phyloP scores from a whole-genome alignment of 2,113 vertebrate species.

The Phalacrocorax aristotelis region DNA sequence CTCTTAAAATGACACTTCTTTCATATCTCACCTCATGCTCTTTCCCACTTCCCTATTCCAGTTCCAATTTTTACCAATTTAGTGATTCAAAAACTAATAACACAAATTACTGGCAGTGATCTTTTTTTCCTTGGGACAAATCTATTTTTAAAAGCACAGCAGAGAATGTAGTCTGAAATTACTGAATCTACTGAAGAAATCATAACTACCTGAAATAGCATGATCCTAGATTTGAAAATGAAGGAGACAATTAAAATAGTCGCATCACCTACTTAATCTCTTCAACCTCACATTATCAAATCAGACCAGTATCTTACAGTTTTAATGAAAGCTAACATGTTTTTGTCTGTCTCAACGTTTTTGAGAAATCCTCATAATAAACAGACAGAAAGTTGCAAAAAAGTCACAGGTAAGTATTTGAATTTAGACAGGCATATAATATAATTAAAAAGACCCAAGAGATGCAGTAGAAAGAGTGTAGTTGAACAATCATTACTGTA shows the following conservation, averaged over 20 bases:
- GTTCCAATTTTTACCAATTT: background rate
- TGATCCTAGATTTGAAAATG: background rate
- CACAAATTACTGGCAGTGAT: background rate
- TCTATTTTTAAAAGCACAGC: background rate
- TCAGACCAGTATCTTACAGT: background rate
- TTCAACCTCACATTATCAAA: background rate
- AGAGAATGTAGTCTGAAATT: background rate
- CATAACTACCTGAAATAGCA: background rate
- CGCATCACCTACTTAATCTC: background rate
- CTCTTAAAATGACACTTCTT: background rate
- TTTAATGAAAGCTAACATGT: background rate
- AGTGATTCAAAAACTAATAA: background rate
- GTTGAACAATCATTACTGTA: background rate
- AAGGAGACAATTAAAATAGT: background rate
- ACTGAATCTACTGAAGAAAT: background rate
- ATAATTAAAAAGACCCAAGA: background rate
- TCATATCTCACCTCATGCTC: background rate
- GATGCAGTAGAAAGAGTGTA: background rate
- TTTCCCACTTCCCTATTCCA: background rate
- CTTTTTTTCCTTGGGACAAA: background rate
- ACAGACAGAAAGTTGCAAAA: background rate
- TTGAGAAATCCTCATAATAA: background rate
- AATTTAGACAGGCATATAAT: background rate
- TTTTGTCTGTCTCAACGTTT: too few species aligned
- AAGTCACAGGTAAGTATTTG: background rate